Base-by-base conservation (phyloP, 1,140 invertebrate genomes). In the Hyphantria cunea region DNA sequence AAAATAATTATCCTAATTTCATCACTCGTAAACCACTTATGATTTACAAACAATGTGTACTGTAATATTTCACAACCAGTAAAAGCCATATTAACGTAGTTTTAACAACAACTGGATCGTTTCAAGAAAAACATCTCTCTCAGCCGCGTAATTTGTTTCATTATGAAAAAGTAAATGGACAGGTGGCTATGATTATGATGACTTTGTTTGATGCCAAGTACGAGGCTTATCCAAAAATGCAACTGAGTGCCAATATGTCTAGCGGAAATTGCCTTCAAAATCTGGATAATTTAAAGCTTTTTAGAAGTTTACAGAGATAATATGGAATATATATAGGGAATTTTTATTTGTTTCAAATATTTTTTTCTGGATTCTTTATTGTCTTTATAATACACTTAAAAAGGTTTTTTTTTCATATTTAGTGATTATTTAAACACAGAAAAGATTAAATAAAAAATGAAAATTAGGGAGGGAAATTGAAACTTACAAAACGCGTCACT, bases 41-140 rank as follows among this genome's bases (percentile, higher is more conserved):
- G 45, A 48, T 10, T 32, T 25, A 58, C 44, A 39, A 58, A 58
- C 55, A 49, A 48, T 58, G 55, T 58, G 37, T 37, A n/a, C n/a
- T 39, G 2, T 39, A 17, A 32, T 37, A 44, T 9, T 3, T 6
- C 15, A 25, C 17, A 25, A n/a, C 8, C 4, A 25, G 45, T 49
- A 37, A 31, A 58, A 9, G 37, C 37, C 37, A 25, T 25, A 5
- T 25, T 25, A 25, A 25, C 42, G 17, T 25, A 31, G 13, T 56
- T 41, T 56, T 56, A 17, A 56, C 53, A 56, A 45, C 11, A 2
- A 47, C 45, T 17, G n/a, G 25, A 31, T n/a, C n/a, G 12, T 10
- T 44, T 13, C 32, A 17, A 54, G 41, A 45, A 55, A 9, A 34
- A 10, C 44, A 56, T 34, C 25, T 56, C 31, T 45, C 2, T 56